phyloP scores from a whole-genome alignment of 2,113 vertebrate species.

The Antechinus stuartii region DNA sequence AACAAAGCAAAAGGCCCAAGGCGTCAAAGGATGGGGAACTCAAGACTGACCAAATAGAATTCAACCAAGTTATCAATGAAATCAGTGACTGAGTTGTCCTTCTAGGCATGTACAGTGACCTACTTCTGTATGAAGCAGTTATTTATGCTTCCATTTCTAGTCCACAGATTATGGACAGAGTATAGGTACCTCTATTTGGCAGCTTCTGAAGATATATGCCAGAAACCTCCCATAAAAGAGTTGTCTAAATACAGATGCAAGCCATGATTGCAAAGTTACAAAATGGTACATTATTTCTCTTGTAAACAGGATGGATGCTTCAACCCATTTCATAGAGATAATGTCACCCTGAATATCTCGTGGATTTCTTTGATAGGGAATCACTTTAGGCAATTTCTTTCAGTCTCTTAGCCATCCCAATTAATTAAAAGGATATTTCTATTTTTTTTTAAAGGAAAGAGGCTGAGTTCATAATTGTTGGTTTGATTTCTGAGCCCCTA shows the following conservation, averaged over 20 bases:
- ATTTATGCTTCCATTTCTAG: background rate
- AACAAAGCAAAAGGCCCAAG: background rate
- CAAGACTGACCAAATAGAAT: constrained; percentile 38
- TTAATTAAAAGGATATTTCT: constrained; percentile 48
- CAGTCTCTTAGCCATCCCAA: constrained; percentile 61
- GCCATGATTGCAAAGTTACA: constrained; percentile 8
- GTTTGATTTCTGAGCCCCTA: constrained; percentile 41
- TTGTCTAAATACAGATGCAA: background rate
- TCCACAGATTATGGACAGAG: constrained; percentile 8
- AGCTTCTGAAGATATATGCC: constrained; percentile 36
- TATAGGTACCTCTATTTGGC: constrained; percentile 3
- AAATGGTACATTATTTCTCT: background rate
- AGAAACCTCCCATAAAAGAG: constrained; percentile 43
- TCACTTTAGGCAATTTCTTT: constrained; percentile 61
- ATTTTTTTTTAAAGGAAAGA: constrained; percentile 59
- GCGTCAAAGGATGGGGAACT: background rate
- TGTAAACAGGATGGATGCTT: constrained; percentile 44
- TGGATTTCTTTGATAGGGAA: constrained; percentile 64
- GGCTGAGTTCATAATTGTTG: constrained; percentile 63
- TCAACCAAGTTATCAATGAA: constrained; percentile 34
- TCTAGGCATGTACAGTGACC: background rate
- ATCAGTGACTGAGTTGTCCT: constrained; percentile 8
- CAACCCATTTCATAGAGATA: background rate
- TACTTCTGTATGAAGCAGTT: background rate
- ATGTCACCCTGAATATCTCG: constrained; percentile 42